Evolutionary conservation across 2,888 invertebrate species (phyloP), one percentile per base, ranked within the genome.

Genomic region (Peribatodes rhomboidaria): DNA sequence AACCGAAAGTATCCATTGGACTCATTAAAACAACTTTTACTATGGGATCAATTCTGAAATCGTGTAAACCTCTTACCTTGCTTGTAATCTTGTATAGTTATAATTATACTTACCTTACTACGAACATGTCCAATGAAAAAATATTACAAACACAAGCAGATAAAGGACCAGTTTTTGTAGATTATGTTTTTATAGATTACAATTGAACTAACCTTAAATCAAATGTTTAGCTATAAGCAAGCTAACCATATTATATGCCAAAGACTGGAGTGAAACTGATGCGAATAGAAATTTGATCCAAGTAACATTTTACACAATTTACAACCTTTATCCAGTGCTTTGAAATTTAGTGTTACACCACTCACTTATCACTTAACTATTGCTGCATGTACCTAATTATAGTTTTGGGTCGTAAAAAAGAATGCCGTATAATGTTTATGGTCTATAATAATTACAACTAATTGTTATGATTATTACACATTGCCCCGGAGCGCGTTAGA

Each of bases 211-310:
- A 31, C n/a, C 14, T 14, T 31, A n/a, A 33, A 56, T 42, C 54
- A 55, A 61, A 61, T 50, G 44, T 61, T 35, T 42, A 56, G 42
- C 13, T 49, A 13, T 62, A 65, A 67, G 37, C 65, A 55, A 54
- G 53, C 74, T 73, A 75, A 75, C 73, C 74, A 73, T 74, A 68
- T n/a, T n/a, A n/a, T 74, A 76, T 78, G 76, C 82, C 82, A 83
- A 85, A 83, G 82, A 84, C 79, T 81, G 80, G 77, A 50, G 8
- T 50, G 18, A 79, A 74, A 73, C 73, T 54, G 10, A 14, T 53
- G 39, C 37, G 7, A 27, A 41, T 41, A 54, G 13, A 35, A 9
- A 20, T 35, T 37, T 44, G 22, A 20, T 35, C 14, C n/a, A 18
- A 27, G 13, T 54, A 41, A 27, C 8, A 39, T 3, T n/a, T 39